These are phyloP conservation scores for Nymphalis polychloros DNA, from an alignment of 2,888 invertebrate genomes.

Conservation along the genomic window DNA sequence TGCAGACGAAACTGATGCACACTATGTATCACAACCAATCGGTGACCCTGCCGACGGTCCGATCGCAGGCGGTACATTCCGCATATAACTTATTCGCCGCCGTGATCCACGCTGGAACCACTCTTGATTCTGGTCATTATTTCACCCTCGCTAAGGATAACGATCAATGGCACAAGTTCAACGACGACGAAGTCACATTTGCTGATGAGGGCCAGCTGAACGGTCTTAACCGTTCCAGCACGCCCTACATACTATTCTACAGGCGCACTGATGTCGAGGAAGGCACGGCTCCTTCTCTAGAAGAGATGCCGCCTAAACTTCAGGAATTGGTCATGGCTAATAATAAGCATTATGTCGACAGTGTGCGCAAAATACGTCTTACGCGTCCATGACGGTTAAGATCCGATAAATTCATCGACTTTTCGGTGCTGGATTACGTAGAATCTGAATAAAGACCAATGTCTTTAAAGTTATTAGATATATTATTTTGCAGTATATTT, in stretches of 20 bases:
- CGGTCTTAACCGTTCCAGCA: conserved; percentile 85
- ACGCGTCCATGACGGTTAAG: conserved; percentile 63
- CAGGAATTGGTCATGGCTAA: conserved; percentile 60
- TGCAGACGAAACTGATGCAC: conserved; percentile 90
- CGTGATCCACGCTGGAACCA: conserved; percentile 91
- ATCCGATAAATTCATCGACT: conserved; percentile 56
- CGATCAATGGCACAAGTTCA: conserved; percentile 89
- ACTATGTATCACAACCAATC: conserved; percentile 83
- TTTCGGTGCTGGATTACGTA: conserved; percentile 53
- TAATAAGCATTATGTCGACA: conserved; percentile 64
- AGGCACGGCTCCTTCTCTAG: conserved; percentile 53
- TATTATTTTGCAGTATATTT: not conserved
- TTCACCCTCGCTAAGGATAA: conserved; percentile 89
- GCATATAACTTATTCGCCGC: conserved; percentile 89
- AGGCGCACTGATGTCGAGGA: conserved; percentile 71
- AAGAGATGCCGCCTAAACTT: conserved; percentile 59
- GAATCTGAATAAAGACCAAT: conserved; percentile 29
- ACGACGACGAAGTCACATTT: conserved; percentile 87
- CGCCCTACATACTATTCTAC: conserved; percentile 93
- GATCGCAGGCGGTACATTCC: conserved; percentile 34
- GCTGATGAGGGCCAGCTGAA: conserved; percentile 84
- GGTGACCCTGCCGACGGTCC: conserved; percentile 72
- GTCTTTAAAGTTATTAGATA: not conserved
- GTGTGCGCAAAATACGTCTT: conserved; percentile 51
- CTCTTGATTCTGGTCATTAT: conserved; percentile 93